A percentile compares a stretch with the other conserved stretches of the same genome.
Evolutionary conservation across 1,140 invertebrate genomes (phyloP).

Genomic region (Mercenaria mercenaria): DNA sequence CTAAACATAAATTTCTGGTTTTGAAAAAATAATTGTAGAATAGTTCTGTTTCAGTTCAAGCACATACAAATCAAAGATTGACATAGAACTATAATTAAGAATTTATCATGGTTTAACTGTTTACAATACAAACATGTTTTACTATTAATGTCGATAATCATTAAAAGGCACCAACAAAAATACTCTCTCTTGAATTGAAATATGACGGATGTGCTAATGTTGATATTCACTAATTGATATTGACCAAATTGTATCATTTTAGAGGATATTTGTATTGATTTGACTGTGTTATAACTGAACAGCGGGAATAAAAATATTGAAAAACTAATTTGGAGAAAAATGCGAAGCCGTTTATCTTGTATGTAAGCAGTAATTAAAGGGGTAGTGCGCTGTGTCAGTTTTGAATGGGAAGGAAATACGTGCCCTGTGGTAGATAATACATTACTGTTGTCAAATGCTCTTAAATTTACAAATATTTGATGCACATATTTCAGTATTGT

Average conservation of each 20-base stretch:
- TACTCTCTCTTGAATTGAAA: too few relatives aligned
- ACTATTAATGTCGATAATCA: too few relatives aligned
- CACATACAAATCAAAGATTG: too few relatives aligned
- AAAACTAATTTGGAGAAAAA: conserved; percentile 19
- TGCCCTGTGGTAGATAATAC: not conserved
- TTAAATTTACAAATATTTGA: not conserved
- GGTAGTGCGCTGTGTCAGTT: not conserved
- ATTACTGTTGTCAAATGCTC: not conserved
- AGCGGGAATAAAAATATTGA: conserved; percentile 24
- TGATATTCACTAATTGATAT: conserved; percentile 23
- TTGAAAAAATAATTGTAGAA: too few relatives aligned
- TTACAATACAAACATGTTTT: too few relatives aligned
- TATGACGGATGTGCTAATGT: too few relatives aligned
- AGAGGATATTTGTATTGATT: not conserved
- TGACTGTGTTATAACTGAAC: not conserved
- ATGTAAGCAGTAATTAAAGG: conserved; percentile 30
- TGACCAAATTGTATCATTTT: conserved; percentile 4
- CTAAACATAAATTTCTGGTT: too few relatives aligned
- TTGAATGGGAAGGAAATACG: not conserved
- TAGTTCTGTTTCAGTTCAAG: too few relatives aligned
- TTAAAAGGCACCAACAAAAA: too few relatives aligned
- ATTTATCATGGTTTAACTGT: too few relatives aligned
- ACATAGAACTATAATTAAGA: too few relatives aligned
- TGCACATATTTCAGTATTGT: not conserved
- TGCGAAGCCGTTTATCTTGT: conserved; percentile 1